A percentile compares a stretch with the other conserved stretches of the same genome.
Conservation (phyloP, 2,113 vertebrate species). For the Oxyruncus cristatus region DNA sequence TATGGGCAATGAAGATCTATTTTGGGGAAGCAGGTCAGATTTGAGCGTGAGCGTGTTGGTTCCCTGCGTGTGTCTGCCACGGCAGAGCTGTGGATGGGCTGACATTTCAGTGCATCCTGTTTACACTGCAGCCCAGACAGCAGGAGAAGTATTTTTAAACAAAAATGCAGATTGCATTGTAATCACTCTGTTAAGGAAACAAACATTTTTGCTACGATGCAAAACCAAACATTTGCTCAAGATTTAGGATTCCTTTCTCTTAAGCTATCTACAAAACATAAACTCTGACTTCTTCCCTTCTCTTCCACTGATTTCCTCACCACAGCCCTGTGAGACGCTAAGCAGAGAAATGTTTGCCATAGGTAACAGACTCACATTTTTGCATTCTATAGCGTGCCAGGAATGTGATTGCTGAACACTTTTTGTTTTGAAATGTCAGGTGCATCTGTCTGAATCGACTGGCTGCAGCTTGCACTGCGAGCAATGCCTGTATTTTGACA, state of each 20-base stretch:
- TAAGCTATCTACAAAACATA: background rate
- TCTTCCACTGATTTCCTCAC: background rate
- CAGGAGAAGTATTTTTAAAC: slow-evolving; percentile 32
- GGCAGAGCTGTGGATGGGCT: background rate
- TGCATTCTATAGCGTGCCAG: background rate
- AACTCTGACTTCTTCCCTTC: background rate
- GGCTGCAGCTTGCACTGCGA: background rate
- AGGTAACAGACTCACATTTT: background rate
- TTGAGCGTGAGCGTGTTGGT: background rate
- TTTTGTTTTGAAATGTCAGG: slow-evolving; percentile 17
- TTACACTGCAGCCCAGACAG: slow-evolving; percentile 29
- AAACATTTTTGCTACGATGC: background rate
- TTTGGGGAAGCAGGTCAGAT: background rate
- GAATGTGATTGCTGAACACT: background rate
- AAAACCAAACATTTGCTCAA: background rate
- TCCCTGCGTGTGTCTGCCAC: background rate
- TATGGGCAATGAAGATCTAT: background rate
- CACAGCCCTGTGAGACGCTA: background rate
- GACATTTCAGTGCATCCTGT: slow-evolving; percentile 53
- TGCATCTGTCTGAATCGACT: background rate
- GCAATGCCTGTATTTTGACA: background rate
- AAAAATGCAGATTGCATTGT: slow-evolving; percentile 16
- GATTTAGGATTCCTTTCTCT: background rate
- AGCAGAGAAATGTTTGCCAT: slow-evolving; percentile 16
- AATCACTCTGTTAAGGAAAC: background rate